Evolutionary conservation across 2,888 invertebrate genomes (phyloP).

Genomic region (Endotricha flammealis): DNA sequence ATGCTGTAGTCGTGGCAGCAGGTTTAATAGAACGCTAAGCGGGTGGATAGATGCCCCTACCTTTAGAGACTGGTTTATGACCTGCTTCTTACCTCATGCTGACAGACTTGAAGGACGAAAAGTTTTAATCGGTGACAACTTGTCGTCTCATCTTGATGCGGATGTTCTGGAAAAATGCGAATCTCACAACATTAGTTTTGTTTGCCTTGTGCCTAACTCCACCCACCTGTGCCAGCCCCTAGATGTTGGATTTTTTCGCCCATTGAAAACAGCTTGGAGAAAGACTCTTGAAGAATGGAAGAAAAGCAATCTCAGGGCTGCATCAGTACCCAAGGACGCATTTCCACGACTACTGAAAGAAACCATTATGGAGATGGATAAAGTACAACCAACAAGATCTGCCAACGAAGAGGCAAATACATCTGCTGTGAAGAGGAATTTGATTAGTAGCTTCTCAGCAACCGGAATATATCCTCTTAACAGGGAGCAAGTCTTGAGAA

Average conservation of each 20-base stretch:
- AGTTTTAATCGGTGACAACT: conserved; percentile 20
- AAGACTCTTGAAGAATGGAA: conserved; percentile 12
- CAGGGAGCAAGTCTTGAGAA: conserved; percentile 10
- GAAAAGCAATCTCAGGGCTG: conserved; percentile 7
- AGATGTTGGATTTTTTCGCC: conserved; percentile 15
- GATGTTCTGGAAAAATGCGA: conserved; percentile 15
- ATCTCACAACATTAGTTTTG: conserved; percentile 16
- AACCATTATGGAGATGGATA: conserved; percentile 12
- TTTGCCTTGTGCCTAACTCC: conserved; percentile 17
- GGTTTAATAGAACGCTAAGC: conserved; percentile 16
- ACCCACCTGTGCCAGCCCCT: conserved; percentile 19
- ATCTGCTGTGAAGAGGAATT: conserved; percentile 12
- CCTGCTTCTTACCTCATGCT: conserved; percentile 15
- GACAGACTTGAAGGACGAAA: conserved; percentile 14
- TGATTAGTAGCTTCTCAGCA: conserved; percentile 12
- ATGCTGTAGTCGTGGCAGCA: conserved; percentile 11
- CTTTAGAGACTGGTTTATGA: conserved; percentile 18
- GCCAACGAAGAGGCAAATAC: background rate
- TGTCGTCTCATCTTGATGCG: conserved; percentile 18
- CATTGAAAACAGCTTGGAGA: conserved; percentile 15
- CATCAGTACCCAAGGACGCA: conserved; percentile 13
- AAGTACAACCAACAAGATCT: conserved; percentile 5
- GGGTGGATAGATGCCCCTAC: conserved; percentile 17
- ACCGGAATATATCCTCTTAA: conserved; percentile 14
- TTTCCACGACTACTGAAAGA: conserved; percentile 11